Evolutionary conservation across 2,797 vertebrate species (phyloP), one percentile per base, ranked within the genome.

Genomic region (Cuniculus paca): DNA sequence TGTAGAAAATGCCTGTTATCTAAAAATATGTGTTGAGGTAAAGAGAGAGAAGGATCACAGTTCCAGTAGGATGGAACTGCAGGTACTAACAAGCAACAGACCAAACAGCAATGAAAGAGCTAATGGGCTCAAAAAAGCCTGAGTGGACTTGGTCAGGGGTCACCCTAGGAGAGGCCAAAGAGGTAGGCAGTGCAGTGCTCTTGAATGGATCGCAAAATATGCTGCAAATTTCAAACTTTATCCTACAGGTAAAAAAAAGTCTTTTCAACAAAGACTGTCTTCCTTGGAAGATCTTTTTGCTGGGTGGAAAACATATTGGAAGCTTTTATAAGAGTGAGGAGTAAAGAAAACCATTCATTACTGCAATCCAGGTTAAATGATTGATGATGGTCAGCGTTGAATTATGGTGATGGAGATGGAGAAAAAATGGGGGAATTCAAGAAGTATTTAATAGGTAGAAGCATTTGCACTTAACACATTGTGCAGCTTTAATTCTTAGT

Each of bases 401-500:
- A 89, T 75, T 65, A 19, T 95, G 31, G 6, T 48, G 45, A 68
- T 10, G 0, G 14, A 81, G 26, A n/a, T 87, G 14, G 42, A 60
- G 24, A 28, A 81, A n/a, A 82, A 50, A 50, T 17, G 7, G n/a
- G 80, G 48, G 5, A 6, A 77, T 82, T 88, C 24, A 60, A 87
- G 26, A 80, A 26, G 5, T 50, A 72, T 60, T 95, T 36, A 91
- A 36, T 9, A 87, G 2, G 6, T 42, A 68, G 19, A 54, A 4
- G 2, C 8, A 72, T 79, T 93, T 91, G 12, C 31, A 58, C 3
- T 65, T 78, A 77, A 22, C 0, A 24, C 17, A 28, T 70, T 77
- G 20, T 96, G 42, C 34, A 96, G 2, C 0, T 14, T 91, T 56
- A 45, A 42, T 97, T 92, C 42, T 91, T 94, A 39, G 68, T 63